Conservation (phyloP, 2,113 vertebrate species). For the Zosterops pallidus region DNA sequence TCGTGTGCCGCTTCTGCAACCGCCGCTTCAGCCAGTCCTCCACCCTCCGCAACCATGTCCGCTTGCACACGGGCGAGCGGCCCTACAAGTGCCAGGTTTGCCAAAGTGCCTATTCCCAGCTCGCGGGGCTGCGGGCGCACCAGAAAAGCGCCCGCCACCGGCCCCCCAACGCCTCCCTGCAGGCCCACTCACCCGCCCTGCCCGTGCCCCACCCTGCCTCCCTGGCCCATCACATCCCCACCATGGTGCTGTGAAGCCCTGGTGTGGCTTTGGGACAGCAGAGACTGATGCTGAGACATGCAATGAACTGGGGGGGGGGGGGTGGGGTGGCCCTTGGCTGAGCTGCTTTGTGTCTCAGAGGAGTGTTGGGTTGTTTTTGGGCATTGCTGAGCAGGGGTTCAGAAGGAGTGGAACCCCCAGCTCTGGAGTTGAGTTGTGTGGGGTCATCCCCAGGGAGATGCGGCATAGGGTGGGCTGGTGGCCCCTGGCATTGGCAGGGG, state of each 20-base stretch:
- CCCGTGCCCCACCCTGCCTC: slow-evolving; percentile 84
- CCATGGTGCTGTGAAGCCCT: slow-evolving; percentile 88
- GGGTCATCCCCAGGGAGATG: neutral
- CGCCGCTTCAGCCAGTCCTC: slow-evolving; percentile 99
- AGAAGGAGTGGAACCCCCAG: neutral
- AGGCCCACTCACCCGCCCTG: slow-evolving; percentile 77
- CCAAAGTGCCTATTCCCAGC: slow-evolving; percentile 97
- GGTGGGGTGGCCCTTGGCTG: neutral
- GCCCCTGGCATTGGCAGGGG: neutral
- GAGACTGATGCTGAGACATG: neutral
- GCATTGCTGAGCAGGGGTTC: fast-evolving
- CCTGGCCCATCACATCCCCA: slow-evolving; percentile 88
- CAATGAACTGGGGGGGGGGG: neutral
- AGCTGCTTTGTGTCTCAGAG: neutral
- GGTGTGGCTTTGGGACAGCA: fast-evolving
- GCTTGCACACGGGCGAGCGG: slow-evolving; percentile 96
- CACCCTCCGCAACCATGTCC: slow-evolving; percentile 95
- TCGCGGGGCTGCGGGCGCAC: slow-evolving; percentile 94
- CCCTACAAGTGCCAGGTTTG: slow-evolving; percentile 98
- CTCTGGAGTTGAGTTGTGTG: fast-evolving
- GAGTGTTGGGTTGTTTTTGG: neutral
- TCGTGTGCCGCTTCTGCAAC: slow-evolving; percentile 97
- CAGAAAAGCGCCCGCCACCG: slow-evolving; percentile 97
- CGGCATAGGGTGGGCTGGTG: neutral
- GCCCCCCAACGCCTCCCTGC: slow-evolving; percentile 76